Evolutionary conservation across 2,797 vertebrate genomes (phyloP), one percentile per base, ranked within the genome.

Genomic region (Myotis vivesi): DNA sequence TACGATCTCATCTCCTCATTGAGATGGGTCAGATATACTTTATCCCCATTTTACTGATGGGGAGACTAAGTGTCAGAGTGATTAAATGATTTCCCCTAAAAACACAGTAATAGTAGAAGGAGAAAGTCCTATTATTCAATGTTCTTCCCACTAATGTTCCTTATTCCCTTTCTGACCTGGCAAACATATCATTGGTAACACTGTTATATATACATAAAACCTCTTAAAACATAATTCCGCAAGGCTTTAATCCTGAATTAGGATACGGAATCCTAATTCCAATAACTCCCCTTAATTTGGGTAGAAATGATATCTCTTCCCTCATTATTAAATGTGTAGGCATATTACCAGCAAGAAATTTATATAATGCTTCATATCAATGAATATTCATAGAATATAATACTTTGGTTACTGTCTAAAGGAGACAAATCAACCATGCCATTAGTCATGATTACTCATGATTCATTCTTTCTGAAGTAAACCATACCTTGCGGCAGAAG

Each of bases 401-500:
- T 87, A 69, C 51, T 93, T 81, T 66, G 51, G 73, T 85, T 91
- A 82, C 66, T 77, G 28, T 49, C 84, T 84, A 92, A 92, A 62
- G 88, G 64, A 88, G 91, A 95, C n/a, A 89, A 96, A 93, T 89
- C 46, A 83, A 79, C 68, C 59, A 49, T 64, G 81, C 87, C 68
- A 92, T 96, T 38, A 92, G 62, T 88, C 92, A 94, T 28, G 28
- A 96, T 94, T 90, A 94, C 30, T 93, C 94, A 96, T 92, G 92
- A 97, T 95, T 97, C 95, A 97, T 86, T 89, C 94, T 97, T 96
- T 72, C 87, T 62, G 90, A 97, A 97, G 91, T 82, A 96, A 92
- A 75, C 94, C 99, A 98, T 99, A 99, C 99, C 99, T 99, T 99
- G 99, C 38, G 99, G 99, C 88, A 99, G 98, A 87, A 99, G 99